Evolutionary conservation across 2,797 vertebrate genomes (phyloP), one percentile per base, ranked within the genome.

Genomic region (Tenualosa ilisha): DNA sequence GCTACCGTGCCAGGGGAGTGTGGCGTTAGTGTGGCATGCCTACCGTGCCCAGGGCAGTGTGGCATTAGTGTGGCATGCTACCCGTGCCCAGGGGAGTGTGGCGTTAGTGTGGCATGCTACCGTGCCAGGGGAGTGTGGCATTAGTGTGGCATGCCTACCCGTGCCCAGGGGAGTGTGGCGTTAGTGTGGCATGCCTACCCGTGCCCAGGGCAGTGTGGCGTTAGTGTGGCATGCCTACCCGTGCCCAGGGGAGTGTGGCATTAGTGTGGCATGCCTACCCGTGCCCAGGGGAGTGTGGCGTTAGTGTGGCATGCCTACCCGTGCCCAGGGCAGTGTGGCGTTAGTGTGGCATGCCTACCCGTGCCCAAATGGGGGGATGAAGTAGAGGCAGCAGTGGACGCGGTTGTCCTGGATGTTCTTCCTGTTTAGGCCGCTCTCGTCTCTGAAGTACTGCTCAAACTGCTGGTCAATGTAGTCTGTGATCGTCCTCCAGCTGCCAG

Each of bases 321-420:
- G 13, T 53, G 8, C 9, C 12, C 51, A 53, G 50, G 50, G 8
- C 5, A 51, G 50, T 61, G 56, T n/a, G 11, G 20, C 8, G 61
- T 63, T 22, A 22, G 22, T 63, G 22, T 11, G n/a, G 53, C 15
- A 15, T 13, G 15, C 2, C 8, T 89, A 97, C 96, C 96, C 96
- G 0, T 97, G 96, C 86, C 96, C 96, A 0, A 97, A 97, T 0
- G 96, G 96, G 0, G 96, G 95, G 87, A 97, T 97, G 91, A 97
- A 97, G 90, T 97, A 97, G 3, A 97, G 93, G 86, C 96, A 97
- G 90, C 96, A 97, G 54, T 97, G 96, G 83, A 97, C 96, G 0
- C 96, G 88, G 93, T 97, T 97, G 90, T 97, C 96, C 86, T 96
- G 96, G 89, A 97, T 97, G 89, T 97, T 97, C 92, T 97, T 97